These are phyloP conservation scores for Myotis davidii DNA, from an alignment of 2,113 vertebrate species.

Conservation along the genomic window DNA sequence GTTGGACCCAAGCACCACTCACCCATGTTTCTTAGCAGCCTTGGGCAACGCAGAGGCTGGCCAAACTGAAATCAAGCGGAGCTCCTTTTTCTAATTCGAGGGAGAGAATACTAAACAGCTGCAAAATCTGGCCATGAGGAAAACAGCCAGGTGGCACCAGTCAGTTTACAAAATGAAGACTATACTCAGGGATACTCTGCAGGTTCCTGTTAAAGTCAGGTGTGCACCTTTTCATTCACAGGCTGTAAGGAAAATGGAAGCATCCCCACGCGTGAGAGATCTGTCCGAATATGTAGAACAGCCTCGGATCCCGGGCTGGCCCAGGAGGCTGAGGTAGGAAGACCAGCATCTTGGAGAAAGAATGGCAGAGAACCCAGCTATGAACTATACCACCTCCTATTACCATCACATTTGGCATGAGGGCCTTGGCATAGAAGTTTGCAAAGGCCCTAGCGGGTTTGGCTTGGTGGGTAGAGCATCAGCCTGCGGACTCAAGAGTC, in stretches of 20 bases:
- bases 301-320: not conserved
- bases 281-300: rapidly evolving
- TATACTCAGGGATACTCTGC: not conserved
- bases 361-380: not conserved
- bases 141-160: not conserved
- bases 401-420: rapidly evolving
- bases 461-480: too few relatives aligned
- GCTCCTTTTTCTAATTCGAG: not conserved
- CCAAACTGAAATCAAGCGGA: not conserved
- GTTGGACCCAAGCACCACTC: not conserved
- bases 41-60: not conserved
- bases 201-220: too few relatives aligned
- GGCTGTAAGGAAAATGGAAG: not conserved
- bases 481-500: too few relatives aligned
- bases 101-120: not conserved
- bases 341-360: too few relatives aligned
- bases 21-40: not conserved
- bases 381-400: not conserved
- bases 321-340: not conserved
- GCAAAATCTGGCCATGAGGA: not conserved
- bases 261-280: not conserved
- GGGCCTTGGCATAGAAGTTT: too few relatives aligned
- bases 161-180: not conserved
- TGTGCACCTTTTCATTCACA: too few relatives aligned
- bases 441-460: too few relatives aligned